Percentiles rank a stretch among this genome's conserved stretches.
These are phyloP conservation scores for Pantherophis alleghaniensis DNA, from an alignment of 2,797 vertebrate genomes.

Conservation along the genomic window DNA sequence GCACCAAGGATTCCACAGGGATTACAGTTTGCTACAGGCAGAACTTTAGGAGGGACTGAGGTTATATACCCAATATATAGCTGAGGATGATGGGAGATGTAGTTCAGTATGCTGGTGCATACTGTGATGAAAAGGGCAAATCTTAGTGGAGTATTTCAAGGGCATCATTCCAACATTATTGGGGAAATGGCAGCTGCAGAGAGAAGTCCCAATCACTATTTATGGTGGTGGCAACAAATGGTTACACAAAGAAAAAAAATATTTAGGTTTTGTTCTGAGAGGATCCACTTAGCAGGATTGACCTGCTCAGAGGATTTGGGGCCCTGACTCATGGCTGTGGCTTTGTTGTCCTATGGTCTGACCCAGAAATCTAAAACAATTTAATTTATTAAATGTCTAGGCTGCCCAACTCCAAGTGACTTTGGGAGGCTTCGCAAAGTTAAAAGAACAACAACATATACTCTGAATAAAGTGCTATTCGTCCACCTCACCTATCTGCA, in stretches of 20 bases:
- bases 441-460: not conserved
- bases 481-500: not conserved
- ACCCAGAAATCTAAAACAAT: not conserved
- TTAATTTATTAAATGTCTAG: not conserved
- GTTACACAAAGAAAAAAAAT: not conserved
- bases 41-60: not conserved
- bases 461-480: not conserved
- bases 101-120: not conserved
- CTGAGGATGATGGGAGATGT: not conserved
- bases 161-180: not conserved
- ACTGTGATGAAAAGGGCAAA: not conserved
- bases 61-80: not conserved
- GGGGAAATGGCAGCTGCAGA: not conserved
- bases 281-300: not conserved
- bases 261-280: not conserved
- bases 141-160: not conserved
- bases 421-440: not conserved
- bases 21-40: not conserved
- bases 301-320: not conserved
- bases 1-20: no score
- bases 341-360: not conserved
- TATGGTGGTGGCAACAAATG: not conserved
- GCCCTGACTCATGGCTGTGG: no score
- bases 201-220: not conserved
- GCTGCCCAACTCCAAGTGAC: not conserved